A percentile compares a stretch with the other conserved stretches of the same genome.
These are phyloP conservation scores for Tapera naevia DNA, from an alignment of 2,797 vertebrate species.

Conservation along the genomic window DNA sequence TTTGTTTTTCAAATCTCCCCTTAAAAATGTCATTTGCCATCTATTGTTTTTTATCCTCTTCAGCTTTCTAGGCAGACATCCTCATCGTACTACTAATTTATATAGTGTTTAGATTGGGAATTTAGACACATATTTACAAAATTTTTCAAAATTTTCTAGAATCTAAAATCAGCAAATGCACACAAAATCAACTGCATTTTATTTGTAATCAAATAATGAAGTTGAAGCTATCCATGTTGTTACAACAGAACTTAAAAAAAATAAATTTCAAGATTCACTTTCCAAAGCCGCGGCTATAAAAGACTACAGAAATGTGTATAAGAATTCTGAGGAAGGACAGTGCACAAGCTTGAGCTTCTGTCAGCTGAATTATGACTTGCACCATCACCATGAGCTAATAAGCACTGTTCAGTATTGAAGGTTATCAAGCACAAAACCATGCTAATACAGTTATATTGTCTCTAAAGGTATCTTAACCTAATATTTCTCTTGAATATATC, in stretches of 20 bases:
- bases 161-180: background rate
- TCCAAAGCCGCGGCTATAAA: background rate
- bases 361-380: background rate
- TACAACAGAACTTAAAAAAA: background rate
- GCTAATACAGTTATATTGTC: background rate
- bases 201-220: background rate
- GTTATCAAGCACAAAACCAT: background rate
- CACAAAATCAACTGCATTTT: background rate
- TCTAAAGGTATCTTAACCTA: background rate
- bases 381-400: no score
- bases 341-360: background rate
- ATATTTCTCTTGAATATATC: background rate
- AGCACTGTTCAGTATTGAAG: background rate
- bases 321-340: background rate
- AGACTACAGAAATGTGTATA: background rate
- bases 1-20: background rate
- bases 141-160: background rate
- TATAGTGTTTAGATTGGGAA: background rate
- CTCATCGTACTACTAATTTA: background rate
- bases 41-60: background rate
- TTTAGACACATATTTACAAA: background rate
- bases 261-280: background rate
- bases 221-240: background rate
- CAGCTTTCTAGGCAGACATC: background rate
- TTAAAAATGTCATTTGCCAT: background rate